A percentile compares a stretch with the other conserved stretches of the same genome.
Evolutionary conservation across 2,797 vertebrate genomes (phyloP).

Genomic region (Scyliorhinus canicula): DNA sequence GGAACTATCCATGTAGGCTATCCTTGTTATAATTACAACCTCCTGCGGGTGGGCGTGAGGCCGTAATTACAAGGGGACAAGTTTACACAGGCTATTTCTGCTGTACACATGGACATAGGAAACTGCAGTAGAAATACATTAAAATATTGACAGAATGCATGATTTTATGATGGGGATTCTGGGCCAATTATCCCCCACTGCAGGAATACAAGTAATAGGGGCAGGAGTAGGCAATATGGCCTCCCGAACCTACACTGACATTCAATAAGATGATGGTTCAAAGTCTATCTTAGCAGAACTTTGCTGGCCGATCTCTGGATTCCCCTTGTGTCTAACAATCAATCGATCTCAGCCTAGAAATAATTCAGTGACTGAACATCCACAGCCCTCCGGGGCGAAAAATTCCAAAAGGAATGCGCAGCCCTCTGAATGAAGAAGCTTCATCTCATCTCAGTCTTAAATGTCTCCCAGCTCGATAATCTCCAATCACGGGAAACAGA

Average conservation of each 20-base stretch:
- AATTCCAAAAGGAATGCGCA: background rate
- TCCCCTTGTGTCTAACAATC: background rate
- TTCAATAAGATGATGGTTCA: background rate
- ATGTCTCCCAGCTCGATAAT: background rate
- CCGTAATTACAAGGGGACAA: background rate
- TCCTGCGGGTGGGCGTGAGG: background rate
- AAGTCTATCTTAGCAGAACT: background rate
- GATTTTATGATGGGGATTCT: background rate
- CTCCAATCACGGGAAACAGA: background rate
- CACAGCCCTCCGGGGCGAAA: background rate
- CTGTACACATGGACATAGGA: background rate
- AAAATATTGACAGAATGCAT: background rate
- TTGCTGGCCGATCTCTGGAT: background rate
- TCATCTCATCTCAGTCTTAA: background rate
- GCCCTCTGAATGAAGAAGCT: background rate
- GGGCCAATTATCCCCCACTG: background rate
- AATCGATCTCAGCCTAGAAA: background rate
- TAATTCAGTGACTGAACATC: background rate
- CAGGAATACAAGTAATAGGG: background rate
- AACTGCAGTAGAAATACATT: background rate
- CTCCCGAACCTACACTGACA: background rate
- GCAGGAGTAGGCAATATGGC: background rate
- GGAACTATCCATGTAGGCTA: background rate
- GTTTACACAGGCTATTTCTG: background rate
- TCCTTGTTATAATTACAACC: background rate